Evolutionary conservation across 2,888 invertebrate species (phyloP).

Genomic region (Phorcus lineatus): DNA sequence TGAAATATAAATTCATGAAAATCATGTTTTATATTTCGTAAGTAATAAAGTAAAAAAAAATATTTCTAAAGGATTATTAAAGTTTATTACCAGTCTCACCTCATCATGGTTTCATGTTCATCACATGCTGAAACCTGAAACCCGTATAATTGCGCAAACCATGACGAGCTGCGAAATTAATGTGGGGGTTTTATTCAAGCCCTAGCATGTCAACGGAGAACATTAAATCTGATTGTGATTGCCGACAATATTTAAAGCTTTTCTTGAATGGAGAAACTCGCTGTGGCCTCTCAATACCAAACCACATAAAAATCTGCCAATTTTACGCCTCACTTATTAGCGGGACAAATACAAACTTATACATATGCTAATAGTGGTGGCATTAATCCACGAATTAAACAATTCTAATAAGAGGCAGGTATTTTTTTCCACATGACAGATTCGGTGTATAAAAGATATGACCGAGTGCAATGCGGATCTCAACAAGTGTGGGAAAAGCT

Average conservation of each 20-base stretch:
- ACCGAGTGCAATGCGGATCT: not conserved
- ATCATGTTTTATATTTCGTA: no score
- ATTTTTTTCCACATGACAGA: not conserved
- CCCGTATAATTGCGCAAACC: no score
- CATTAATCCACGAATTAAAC: slow-evolving; percentile 4
- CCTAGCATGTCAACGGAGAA: not conserved
- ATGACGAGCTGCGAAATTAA: no score
- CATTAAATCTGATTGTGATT: not conserved
- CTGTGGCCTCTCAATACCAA: not conserved
- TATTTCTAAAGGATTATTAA: no score
- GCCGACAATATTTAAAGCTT: not conserved
- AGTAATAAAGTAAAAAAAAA: no score
- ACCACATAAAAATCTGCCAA: not conserved
- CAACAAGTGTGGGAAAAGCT: slow-evolving; percentile 4
- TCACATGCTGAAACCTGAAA: no score
- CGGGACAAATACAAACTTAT: not conserved
- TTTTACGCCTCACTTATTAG: not conserved
- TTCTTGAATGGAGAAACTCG: not conserved
- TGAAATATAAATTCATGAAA: no score
- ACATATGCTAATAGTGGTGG: not conserved
- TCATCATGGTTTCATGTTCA: no score
- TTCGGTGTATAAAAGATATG: not conserved
- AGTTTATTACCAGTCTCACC: no score
- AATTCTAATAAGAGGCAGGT: not conserved
- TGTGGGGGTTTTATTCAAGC: not conserved